Conservation (phyloP, 1,140 invertebrate species). For the Papilio helenus region DNA sequence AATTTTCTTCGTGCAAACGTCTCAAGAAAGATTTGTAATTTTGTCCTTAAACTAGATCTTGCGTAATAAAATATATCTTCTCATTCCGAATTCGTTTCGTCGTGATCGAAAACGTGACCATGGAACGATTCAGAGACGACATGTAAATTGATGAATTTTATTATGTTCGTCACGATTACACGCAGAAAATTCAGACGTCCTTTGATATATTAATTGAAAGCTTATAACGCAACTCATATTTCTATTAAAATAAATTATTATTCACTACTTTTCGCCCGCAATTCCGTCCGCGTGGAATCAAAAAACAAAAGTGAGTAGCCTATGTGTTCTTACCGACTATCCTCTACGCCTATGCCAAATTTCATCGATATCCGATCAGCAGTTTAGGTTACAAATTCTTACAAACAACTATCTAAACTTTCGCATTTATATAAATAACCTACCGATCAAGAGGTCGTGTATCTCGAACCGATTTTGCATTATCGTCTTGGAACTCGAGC, state of each 20-base stretch:
- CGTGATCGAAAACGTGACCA: slow-evolving; percentile 35
- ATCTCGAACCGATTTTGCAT: too few species aligned
- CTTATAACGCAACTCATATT: not conserved
- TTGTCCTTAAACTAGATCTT: slow-evolving; percentile 4
- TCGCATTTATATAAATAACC: too few species aligned
- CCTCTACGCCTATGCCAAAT: too few species aligned
- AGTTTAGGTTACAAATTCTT: too few species aligned
- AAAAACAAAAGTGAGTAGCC: too few species aligned
- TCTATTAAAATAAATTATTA: not conserved
- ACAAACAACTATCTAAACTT: too few species aligned
- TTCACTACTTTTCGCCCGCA: not conserved
- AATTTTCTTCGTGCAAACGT: not conserved
- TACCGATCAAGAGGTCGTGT: too few species aligned
- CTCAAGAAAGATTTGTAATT: slow-evolving; percentile 3
- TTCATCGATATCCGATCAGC: too few species aligned
- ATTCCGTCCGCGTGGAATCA: too few species aligned
- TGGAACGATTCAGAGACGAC: slow-evolving; percentile 5
- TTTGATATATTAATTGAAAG: slow-evolving; percentile 6
- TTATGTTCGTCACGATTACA: slow-evolving; percentile 17
- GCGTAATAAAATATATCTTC: slow-evolving; percentile 22
- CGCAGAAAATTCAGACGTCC: slow-evolving; percentile 7
- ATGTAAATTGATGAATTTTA: slow-evolving; percentile 26
- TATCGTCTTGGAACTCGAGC: too few species aligned
- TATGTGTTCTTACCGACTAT: too few species aligned
- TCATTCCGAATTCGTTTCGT: slow-evolving; percentile 19